Base-by-base conservation (phyloP, 1,140 invertebrate genomes). In the Phortica variegata region DNA sequence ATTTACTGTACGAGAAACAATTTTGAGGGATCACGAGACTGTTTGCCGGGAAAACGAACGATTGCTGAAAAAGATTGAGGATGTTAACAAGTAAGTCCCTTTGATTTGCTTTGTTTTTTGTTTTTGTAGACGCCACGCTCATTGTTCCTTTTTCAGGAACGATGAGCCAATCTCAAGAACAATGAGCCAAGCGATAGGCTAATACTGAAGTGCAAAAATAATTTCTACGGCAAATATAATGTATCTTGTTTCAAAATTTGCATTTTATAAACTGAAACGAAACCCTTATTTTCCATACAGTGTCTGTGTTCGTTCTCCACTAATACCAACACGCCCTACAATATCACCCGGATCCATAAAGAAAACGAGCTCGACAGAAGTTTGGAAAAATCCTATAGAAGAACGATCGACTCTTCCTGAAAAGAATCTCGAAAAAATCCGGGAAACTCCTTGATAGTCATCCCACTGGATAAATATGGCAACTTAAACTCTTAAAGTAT, bases 21-120 rank as follows among this genome's bases (percentile, higher is more conserved):
- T 95, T 18, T 81, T 93, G 37, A 77, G 91, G 31, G 93, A 97
- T 69, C 92, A 95, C 63, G 92, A 96, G 73, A 73, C 91, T 4
- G 85, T 96, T 9, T 93, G 90, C 62, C 79, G 89, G 47, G 93
- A 97, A 73, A 96, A 96, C 68, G 93, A 96, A 74, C 78, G 89
- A 18, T 78, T 97, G 15, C 74, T 91, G 13, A 89, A 87, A 61
- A 92, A 93, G 78, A 76, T 96, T 10, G 91, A 95, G 75, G 89
- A 92, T 75, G 86, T 90, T 12, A 90, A 90, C 70, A 85, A 84
- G 88, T 90, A 78, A 85, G 85, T 84, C 48, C 12, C 3, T 40
- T 41, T 23, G 38, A 23, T 18, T 34, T 16, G 36, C 49, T 42
- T 31, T 73, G 48, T 40, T 42, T 21, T 40, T 10, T 29, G 15